Percentiles rank a stretch among this genome's conserved stretches.
Evolutionary conservation across 2,797 vertebrate genomes (phyloP).

Genomic region (Buceros bicornis): DNA sequence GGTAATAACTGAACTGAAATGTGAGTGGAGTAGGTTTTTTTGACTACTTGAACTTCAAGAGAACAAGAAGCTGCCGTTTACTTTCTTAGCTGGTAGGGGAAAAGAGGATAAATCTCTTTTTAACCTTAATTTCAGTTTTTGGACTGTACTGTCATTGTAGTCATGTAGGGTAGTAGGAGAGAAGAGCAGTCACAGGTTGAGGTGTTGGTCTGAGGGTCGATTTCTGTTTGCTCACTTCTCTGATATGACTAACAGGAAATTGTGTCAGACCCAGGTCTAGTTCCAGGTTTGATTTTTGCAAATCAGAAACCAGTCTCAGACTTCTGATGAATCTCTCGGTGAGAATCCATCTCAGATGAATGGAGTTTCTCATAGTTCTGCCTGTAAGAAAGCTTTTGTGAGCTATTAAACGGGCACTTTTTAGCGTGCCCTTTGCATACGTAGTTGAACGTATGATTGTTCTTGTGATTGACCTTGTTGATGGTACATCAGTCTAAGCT

Average conservation of each 20-base stretch:
- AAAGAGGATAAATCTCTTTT: not conserved
- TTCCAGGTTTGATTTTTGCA: not conserved
- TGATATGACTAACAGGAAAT: not conserved
- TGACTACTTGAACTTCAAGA: not conserved
- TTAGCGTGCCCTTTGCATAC: not conserved
- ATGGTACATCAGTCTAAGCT: not conserved
- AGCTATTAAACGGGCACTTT: not conserved
- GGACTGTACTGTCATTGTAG: not conserved
- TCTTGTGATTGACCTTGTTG: not conserved
- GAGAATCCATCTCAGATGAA: not conserved
- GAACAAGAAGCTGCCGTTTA: not conserved
- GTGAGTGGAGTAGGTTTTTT: not conserved
- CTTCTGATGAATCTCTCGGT: not conserved
- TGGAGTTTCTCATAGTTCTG: not conserved
- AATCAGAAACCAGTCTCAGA: not conserved
- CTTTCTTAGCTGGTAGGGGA: not conserved
- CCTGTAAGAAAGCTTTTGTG: not conserved
- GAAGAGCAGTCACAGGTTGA: not conserved
- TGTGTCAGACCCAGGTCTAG: not conserved
- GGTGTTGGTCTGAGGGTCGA: not conserved
- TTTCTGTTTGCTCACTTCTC: not conserved
- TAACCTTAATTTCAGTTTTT: not conserved
- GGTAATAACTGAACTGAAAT: slow-evolving; percentile 6
- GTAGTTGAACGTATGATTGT: not conserved
- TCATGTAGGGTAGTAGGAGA: not conserved